These are phyloP conservation scores for Vulpes vulpes DNA, from an alignment of 2,113 vertebrate genomes.

Conservation along the genomic window DNA sequence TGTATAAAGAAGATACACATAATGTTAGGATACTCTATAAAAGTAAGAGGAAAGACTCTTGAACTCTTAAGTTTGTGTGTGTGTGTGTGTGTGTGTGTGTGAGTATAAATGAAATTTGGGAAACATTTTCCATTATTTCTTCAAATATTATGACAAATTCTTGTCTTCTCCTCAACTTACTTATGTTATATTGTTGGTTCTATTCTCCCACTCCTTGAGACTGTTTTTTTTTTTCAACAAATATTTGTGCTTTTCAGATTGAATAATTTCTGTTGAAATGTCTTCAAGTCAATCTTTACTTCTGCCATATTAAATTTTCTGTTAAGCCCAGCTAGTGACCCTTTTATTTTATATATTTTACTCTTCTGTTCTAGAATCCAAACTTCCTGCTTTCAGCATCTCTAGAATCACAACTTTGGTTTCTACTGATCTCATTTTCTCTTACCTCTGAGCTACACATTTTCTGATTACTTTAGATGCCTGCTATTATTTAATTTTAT, in stretches of 20 bases:
- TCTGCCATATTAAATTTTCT: neutral
- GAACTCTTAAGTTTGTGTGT: neutral
- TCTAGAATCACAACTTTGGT: neutral
- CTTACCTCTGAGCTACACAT: neutral
- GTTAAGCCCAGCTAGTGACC: neutral
- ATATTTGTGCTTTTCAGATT: neutral
- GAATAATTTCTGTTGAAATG: neutral
- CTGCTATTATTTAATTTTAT: neutral
- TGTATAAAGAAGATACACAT: neutral
- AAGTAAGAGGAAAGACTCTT: neutral
- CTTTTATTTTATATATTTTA: neutral
- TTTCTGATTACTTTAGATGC: neutral
- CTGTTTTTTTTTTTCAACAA: neutral
- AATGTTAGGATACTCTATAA: neutral
- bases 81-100: accelerated
- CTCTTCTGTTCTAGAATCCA: neutral
- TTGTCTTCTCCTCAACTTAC: neutral
- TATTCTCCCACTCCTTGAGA: neutral
- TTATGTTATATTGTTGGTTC: neutral
- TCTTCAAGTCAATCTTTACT: neutral
- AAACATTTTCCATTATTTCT: neutral
- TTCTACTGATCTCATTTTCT: neutral
- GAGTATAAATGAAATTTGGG: neutral
- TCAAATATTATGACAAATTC: neutral
- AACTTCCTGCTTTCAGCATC: neutral